phyloP scores from a whole-genome alignment of 2,113 vertebrate species.

The Tiliqua scincoides region DNA sequence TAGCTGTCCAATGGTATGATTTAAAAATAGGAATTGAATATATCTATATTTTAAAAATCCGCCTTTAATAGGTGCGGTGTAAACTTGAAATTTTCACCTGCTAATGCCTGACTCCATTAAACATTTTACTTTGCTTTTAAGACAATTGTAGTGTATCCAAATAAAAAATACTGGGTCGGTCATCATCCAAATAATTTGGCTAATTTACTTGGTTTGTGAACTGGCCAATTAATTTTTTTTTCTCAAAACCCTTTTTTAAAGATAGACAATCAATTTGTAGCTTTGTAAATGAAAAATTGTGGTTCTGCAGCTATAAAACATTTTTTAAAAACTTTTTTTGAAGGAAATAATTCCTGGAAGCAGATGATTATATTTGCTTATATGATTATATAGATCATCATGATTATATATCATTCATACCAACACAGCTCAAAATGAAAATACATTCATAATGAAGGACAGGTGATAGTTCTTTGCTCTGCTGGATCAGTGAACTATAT shows the following conservation, averaged over 20 bases:
- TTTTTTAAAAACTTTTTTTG: no score
- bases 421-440: background rate
- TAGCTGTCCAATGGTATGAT: constrained; percentile 25
- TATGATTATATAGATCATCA: no score
- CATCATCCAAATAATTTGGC: background rate
- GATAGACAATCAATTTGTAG: background rate
- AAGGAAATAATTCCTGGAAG: no score
- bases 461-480: constrained; percentile 46
- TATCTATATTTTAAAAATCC: constrained; percentile 34
- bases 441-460: background rate
- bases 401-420: background rate
- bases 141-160: background rate
- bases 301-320: background rate
- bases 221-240: background rate
- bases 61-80: background rate
- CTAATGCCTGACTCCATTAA: background rate
- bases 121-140: background rate
- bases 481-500: background rate
- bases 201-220: background rate
- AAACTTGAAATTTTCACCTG: constrained; percentile 13
- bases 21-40: constrained; percentile 22
- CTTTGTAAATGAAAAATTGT: background rate
- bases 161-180: background rate
- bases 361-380: no score
- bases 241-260: background rate